These are phyloP conservation scores for Ornithoptera alexandrae DNA, from an alignment of 2,888 invertebrate genomes.

Conservation along the genomic window DNA sequence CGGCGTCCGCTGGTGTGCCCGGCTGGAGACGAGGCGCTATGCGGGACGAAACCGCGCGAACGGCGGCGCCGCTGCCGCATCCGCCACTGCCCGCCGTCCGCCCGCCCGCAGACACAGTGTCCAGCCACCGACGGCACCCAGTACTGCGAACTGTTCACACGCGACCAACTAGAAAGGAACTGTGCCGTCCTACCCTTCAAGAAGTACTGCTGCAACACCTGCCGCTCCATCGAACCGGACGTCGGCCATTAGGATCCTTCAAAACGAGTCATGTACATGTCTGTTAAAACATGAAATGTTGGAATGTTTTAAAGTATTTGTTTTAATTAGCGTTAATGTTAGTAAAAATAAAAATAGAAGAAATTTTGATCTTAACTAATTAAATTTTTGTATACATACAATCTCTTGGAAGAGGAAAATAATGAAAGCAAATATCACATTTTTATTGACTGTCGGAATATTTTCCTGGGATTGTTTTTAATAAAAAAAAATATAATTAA, in stretches of 20 bases:
- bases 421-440: background rate
- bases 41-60: slow-evolving; percentile 76
- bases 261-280: no score
- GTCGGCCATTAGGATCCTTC: background rate
- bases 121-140: slow-evolving; percentile 62
- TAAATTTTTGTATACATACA: background rate
- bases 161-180: slow-evolving; percentile 68
- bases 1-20: slow-evolving; percentile 77
- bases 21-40: slow-evolving; percentile 69
- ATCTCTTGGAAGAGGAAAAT: background rate
- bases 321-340: background rate
- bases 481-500: background rate
- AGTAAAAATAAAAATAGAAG: slow-evolving; percentile 6
- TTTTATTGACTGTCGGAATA: background rate
- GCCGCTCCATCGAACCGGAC: slow-evolving; percentile 49
- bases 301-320: no score
- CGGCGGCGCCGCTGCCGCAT: slow-evolving; percentile 77
- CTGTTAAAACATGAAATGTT: background rate
- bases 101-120: slow-evolving; percentile 43
- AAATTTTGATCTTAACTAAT: background rate
- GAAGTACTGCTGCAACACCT: slow-evolving; percentile 81
- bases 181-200: slow-evolving; percentile 80
- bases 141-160: slow-evolving; percentile 70
- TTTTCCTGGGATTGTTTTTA: background rate
- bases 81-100: slow-evolving; percentile 45